Conservation (phyloP, 2,113 vertebrate genomes). For the Chaetodon trifascialis region DNA sequence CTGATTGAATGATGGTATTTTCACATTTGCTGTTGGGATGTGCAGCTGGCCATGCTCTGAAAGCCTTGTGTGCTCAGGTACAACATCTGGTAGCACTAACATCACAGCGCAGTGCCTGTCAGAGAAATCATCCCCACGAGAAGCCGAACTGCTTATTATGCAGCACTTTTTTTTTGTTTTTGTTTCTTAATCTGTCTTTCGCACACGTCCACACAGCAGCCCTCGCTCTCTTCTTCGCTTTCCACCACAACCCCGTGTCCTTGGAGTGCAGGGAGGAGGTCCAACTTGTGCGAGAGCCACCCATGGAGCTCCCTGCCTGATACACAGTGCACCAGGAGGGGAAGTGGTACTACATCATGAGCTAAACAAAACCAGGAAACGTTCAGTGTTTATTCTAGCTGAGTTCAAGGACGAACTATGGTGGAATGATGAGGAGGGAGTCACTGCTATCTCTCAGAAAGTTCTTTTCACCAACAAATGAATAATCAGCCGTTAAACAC, state of each 20-base stretch:
- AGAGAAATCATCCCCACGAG: not conserved
- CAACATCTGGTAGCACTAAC: conserved; percentile 53
- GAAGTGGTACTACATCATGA: conserved; percentile 60
- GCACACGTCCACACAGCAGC: conserved; percentile 27
- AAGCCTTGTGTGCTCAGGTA: conserved; percentile 24
- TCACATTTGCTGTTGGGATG: not conserved
- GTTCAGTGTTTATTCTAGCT: conserved; percentile 62
- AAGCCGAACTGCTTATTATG: not conserved
- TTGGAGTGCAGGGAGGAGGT: conserved; percentile 62
- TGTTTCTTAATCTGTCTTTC: conserved; percentile 14
- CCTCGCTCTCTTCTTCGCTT: not conserved
- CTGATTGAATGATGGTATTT: not conserved
- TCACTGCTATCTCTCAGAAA: not conserved
- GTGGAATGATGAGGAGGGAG: conserved; percentile 28
- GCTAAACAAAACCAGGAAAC: conserved; percentile 74
- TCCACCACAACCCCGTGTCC: conserved; percentile 48
- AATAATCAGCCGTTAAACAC: not conserved
- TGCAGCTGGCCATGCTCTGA: not conserved
- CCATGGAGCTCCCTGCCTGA: conserved; percentile 61
- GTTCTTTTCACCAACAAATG: not conserved
- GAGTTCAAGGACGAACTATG: conserved; percentile 58
- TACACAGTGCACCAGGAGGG: conserved; percentile 32
- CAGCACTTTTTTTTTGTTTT: not conserved
- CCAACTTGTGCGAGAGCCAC: conserved; percentile 59
- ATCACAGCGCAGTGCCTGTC: not conserved